These are phyloP conservation scores for Taeniopygia guttata DNA, from an alignment of 2,797 vertebrate species.

Conservation along the genomic window DNA sequence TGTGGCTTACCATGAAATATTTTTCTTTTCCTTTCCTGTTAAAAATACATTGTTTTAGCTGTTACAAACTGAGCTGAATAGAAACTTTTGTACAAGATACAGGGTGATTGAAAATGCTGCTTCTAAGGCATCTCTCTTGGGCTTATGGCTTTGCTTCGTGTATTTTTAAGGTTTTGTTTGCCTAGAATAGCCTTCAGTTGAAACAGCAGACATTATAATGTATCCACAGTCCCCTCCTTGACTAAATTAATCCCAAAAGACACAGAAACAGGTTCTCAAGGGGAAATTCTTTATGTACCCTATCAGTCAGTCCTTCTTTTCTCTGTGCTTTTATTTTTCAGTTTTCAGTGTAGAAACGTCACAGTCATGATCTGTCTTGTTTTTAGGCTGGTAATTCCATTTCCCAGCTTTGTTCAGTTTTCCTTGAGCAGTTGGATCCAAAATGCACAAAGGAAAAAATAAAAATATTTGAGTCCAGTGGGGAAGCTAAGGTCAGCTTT, in stretches of 20 bases:
- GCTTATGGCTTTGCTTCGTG: background rate
- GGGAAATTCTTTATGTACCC: background rate
- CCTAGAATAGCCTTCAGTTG: background rate
- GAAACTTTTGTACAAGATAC: background rate
- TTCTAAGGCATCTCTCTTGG: background rate
- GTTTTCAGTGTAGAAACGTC: constrained; percentile 10
- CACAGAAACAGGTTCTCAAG: background rate
- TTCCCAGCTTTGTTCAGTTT: constrained; percentile 16
- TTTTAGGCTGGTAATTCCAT: constrained; percentile 15
- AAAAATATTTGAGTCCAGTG: background rate
- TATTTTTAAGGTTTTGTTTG: background rate
- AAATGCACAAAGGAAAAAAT: background rate
- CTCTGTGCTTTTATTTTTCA: background rate
- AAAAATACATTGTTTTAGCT: background rate
- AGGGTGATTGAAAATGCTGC: background rate
- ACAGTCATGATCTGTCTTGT: background rate
- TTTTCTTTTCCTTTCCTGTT: background rate
- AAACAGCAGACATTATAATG: background rate
- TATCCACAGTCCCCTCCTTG: background rate
- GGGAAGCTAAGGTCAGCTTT: background rate
- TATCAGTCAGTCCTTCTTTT: constrained; percentile 27
- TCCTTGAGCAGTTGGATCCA: background rate
- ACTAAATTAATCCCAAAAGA: background rate
- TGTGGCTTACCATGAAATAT: background rate
- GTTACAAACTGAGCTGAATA: background rate